Base-by-base conservation (phyloP, 2,888 invertebrate genomes). In the Chironomus riparius region DNA sequence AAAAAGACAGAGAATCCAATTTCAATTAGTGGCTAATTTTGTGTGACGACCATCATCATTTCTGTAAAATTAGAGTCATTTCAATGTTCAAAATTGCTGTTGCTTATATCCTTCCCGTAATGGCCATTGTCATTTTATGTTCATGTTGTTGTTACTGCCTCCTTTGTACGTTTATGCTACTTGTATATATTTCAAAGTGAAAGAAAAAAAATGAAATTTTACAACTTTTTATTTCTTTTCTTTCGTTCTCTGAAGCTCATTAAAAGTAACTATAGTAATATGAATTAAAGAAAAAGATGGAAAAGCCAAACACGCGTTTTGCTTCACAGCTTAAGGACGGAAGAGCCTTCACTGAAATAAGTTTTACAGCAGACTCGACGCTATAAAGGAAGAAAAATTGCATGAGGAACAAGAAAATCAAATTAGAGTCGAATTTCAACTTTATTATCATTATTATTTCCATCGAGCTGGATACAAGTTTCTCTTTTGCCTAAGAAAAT, bases 11-110 rank as follows among this genome's bases (percentile, higher is more conserved):
- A 62, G 47, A 21, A 38, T 18, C 21, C 65, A 38, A 73, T 73
- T 73, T 65, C 73, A 73, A 73, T 73, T 73, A 73, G 73, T 73
- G 73, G 73, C 73, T 73, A 73, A 73, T 73, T 73, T 65, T 73
- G 73, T 65, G 73, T 73, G 73, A 73, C 73, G 73, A 28, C 73
- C 65, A 73, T 73, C 73, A 73, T 56, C 73, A 65, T 73, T 56
- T 65, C 21, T 24, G 10, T 65, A 65, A 65, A 74, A 74, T 74
- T 74, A 74, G 74, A 74, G 38, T 74, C 47, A 65, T 65, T 65
- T 21, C 12, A 65, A 65, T 24, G 56, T 56, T 56, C 56, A 56
- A 38, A 38, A 38, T 38, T 38, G 38, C 38, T 38, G 38, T 38
- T 38, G 38, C 38, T 38, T 38, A 38, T 38, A 38, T 38, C 38